These are phyloP conservation scores for Napeogenes sylphis DNA, from an alignment of 2,888 invertebrate species.

Conservation along the genomic window DNA sequence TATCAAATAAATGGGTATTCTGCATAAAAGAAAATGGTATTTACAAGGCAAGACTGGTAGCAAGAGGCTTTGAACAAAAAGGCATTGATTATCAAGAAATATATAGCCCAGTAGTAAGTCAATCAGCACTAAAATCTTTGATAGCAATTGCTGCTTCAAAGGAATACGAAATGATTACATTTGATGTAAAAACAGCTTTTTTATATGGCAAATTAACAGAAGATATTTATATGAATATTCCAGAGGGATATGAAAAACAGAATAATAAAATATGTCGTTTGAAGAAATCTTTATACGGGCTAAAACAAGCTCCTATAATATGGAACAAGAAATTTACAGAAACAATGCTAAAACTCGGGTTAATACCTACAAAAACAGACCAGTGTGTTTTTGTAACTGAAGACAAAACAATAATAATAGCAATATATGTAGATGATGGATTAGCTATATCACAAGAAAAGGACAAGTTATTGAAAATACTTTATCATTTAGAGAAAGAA, in stretches of 20 bases:
- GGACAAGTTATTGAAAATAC: too few relatives aligned
- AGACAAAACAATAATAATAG: not conserved
- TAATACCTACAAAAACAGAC: not conserved
- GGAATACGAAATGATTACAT: not conserved
- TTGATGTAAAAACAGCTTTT: constrained; percentile 9
- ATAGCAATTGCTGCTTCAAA: constrained; percentile 9
- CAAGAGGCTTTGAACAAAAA: constrained; percentile 11
- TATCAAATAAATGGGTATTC: too few relatives aligned
- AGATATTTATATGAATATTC: not conserved
- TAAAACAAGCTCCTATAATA: not conserved
- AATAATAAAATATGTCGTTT: too few relatives aligned
- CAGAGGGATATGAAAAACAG: not conserved
- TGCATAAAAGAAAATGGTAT: constrained; percentile 4
- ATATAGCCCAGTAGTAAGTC: constrained; percentile 1
- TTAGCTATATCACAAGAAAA: not conserved
- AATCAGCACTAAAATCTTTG: not conserved
- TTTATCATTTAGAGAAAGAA: too few relatives aligned
- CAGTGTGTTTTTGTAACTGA: constrained; percentile 6
- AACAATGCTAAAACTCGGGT: not conserved
- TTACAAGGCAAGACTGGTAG: constrained; percentile 9
- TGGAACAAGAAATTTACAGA: constrained; percentile 2
- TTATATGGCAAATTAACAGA: constrained; percentile 3
- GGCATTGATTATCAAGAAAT: constrained; percentile 6
- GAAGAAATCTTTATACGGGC: not conserved
- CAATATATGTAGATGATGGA: constrained; percentile 10